These are phyloP conservation scores for Aphis craccivora DNA, from an alignment of 1,140 invertebrate species.

Conservation along the genomic window DNA sequence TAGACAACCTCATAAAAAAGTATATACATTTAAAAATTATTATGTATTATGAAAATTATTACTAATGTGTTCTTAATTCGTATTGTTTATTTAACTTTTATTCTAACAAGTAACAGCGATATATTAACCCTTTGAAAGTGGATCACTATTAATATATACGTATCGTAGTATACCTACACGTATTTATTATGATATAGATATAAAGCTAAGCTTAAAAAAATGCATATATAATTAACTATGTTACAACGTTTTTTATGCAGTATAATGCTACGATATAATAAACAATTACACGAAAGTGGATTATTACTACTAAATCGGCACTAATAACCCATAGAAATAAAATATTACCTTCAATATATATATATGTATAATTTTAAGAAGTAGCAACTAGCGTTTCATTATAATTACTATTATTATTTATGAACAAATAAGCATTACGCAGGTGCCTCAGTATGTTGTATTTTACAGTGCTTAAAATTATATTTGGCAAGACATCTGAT, in stretches of 20 bases:
- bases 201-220: neutral
- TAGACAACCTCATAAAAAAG: neutral
- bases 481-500: no score
- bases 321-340: neutral
- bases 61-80: neutral
- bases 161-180: neutral
- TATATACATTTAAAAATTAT: neutral
- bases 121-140: neutral
- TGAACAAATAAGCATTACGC: neutral
- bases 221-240: neutral
- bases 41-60: neutral
- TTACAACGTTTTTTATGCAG: neutral
- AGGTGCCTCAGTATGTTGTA: neutral
- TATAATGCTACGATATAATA: neutral
- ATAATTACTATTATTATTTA: conserved; percentile 7
- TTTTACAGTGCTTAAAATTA: neutral
- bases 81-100: neutral
- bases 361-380: neutral
- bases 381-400: neutral
- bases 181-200: neutral
- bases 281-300: neutral
- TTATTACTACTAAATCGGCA: neutral
- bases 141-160: neutral
- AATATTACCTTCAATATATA: neutral
- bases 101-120: neutral